Conservation (phyloP, 2,113 vertebrate species). For the Pterocles gutturalis region DNA sequence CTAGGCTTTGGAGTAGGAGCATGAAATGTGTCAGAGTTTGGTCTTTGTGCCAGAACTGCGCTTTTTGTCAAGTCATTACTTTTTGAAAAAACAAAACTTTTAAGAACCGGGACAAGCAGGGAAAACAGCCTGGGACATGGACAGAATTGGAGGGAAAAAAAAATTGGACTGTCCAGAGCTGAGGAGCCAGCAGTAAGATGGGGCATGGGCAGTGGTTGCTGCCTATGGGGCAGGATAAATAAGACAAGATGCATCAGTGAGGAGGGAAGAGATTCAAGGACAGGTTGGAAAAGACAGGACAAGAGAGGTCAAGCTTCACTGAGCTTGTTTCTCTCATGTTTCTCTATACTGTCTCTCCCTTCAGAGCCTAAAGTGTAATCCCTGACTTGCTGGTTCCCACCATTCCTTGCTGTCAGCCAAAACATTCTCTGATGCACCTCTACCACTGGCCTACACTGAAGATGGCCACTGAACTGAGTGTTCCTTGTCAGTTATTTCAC, state of each 20-base stretch:
- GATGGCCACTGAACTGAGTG: not conserved
- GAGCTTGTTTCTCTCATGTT: not conserved
- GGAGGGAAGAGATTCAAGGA: not conserved
- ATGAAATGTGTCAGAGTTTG: not conserved
- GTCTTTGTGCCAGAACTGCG: not conserved
- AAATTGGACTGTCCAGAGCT: not conserved
- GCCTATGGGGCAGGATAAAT: not conserved
- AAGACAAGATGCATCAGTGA: not conserved
- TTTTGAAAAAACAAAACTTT: not conserved
- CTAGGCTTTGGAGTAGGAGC: not conserved
- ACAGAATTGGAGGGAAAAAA: not conserved
- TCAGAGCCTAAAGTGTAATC: not conserved
- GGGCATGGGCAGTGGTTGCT: not conserved
- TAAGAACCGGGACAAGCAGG: not conserved
- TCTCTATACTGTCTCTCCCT: not conserved
- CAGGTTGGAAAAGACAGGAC: not conserved
- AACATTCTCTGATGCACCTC: not conserved
- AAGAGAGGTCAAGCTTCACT: not conserved
- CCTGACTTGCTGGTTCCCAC: not conserved
- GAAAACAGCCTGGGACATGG: not conserved
- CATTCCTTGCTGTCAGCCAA: not conserved
- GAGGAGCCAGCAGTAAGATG: not conserved
- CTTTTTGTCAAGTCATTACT: not conserved
- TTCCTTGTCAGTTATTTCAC: not conserved
- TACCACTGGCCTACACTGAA: not conserved